phyloP scores from a whole-genome alignment of 2,113 vertebrate species.

The Myiopsitta monachus region DNA sequence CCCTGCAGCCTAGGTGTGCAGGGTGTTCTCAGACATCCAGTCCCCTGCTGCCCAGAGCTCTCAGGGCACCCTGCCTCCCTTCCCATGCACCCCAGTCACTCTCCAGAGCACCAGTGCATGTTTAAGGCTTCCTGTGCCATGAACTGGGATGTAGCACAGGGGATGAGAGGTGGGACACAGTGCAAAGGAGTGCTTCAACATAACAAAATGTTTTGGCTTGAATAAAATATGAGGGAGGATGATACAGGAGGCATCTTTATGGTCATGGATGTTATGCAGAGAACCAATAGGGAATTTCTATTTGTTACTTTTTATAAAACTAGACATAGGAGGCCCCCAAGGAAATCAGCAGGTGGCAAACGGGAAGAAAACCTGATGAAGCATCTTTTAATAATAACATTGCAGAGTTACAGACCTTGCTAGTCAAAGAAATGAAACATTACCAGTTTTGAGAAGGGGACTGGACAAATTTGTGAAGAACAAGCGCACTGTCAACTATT shows the following conservation, averaged over 20 bases:
- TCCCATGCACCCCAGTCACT: not conserved
- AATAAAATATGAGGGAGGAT: not conserved
- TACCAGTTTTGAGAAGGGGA: not conserved
- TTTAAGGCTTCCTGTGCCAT: accelerated
- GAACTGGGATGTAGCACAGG: not conserved
- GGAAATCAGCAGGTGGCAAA: not conserved
- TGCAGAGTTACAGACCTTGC: not conserved
- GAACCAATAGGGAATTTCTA: not conserved
- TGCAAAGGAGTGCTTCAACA: not conserved
- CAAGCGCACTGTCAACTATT: not conserved
- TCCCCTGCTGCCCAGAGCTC: not conserved
- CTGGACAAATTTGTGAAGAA: not conserved
- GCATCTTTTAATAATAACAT: not conserved
- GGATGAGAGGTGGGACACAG: not conserved
- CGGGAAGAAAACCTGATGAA: not conserved
- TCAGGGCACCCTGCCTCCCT: not conserved
- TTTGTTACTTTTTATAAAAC: not conserved
- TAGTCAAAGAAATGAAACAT: not conserved
- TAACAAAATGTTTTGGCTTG: not conserved
- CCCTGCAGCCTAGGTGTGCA: not conserved
- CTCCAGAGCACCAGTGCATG: accelerated
- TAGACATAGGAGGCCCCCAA: not conserved
- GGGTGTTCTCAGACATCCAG: not conserved
- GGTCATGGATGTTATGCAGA: not conserved
- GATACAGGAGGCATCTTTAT: not conserved